A percentile compares a stretch with the other conserved stretches of the same genome.
phyloP scores from a whole-genome alignment of 1,140 invertebrate species.

The Parapsyche elsis region DNA sequence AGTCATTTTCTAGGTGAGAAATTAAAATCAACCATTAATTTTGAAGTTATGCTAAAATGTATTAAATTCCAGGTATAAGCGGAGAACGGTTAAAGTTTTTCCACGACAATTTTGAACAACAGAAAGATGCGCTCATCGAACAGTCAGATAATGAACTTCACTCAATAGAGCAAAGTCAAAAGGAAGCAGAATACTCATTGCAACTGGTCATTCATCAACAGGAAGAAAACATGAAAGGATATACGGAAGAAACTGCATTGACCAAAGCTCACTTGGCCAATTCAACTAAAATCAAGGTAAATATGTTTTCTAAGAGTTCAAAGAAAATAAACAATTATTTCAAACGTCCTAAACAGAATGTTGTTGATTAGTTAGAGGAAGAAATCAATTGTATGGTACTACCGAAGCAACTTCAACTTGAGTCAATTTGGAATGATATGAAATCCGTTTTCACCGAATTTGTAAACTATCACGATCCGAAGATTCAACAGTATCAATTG shows the following conservation, averaged over 20 bases:
- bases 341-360: neutral
- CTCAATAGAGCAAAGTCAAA: slow-evolving; percentile 60
- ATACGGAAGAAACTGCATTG: slow-evolving; percentile 21
- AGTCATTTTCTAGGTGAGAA: slow-evolving; percentile 73
- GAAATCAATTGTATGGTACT: slow-evolving; percentile 61
- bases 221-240: slow-evolving; percentile 62
- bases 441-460: slow-evolving; percentile 61
- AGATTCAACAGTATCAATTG: slow-evolving; percentile 63
- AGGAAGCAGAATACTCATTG: slow-evolving; percentile 62
- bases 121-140: slow-evolving; percentile 66
- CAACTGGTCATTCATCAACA: slow-evolving; percentile 63
- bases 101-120: slow-evolving; percentile 67
- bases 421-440: slow-evolving; percentile 61
- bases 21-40: slow-evolving; percentile 25
- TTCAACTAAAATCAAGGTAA: slow-evolving; percentile 45
- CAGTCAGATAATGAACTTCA: slow-evolving; percentile 65
- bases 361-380: slow-evolving; percentile 65
- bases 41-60: neutral
- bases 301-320: too few species aligned
- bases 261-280: slow-evolving; percentile 43
- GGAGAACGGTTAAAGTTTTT: slow-evolving; percentile 67
- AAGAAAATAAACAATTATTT: neutral
- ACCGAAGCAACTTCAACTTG: slow-evolving; percentile 62
- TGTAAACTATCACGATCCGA: slow-evolving; percentile 63
- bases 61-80: slow-evolving; percentile 61